Percentiles rank a stretch among this genome's conserved stretches.
These are phyloP conservation scores for Tribolium castaneum DNA, from an alignment of 1,140 invertebrate species.

Conservation along the genomic window DNA sequence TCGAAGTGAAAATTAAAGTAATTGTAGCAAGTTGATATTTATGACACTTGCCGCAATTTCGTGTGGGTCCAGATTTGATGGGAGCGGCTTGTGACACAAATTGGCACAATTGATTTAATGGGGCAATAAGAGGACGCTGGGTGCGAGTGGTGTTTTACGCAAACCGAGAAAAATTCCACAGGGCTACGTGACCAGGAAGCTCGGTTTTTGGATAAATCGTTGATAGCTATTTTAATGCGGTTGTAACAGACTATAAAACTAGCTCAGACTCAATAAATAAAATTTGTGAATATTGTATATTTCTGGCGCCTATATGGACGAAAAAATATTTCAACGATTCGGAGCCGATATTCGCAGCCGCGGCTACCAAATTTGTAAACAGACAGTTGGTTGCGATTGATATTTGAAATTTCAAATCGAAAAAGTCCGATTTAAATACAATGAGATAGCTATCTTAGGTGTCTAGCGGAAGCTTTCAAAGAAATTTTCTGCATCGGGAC, in stretches of 20 bases:
- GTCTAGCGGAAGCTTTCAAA: constrained; percentile 26
- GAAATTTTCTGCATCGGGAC: constrained; percentile 18
- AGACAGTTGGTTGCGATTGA: neutral
- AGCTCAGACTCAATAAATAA: constrained; percentile 34
- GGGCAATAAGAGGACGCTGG: neutral
- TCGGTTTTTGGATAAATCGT: constrained; percentile 21
- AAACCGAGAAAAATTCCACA: constrained; percentile 9
- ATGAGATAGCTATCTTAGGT: constrained; percentile 33
- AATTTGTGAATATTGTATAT: constrained; percentile 26
- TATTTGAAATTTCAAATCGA: constrained; percentile 1
- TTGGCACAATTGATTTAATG: constrained; percentile 28
- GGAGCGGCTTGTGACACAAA: constrained; percentile 12
- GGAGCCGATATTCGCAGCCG: neutral
- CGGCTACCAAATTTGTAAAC: constrained; percentile 26
- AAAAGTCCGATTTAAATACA: constrained; percentile 35
- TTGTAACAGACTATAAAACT: constrained; percentile 1
- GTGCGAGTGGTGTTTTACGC: neutral
- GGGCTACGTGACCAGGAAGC: neutral
- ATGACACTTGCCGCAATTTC: neutral
- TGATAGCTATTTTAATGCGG: neutral
- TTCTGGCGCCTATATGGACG: constrained; percentile 10
- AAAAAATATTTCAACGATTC: constrained; percentile 29
- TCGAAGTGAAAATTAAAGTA: constrained; percentile 11
- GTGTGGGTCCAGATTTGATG: neutral
- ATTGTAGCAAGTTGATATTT: neutral